Base-by-base conservation (phyloP, 23 tunicate genomes). In the Styela plicata region DNA sequence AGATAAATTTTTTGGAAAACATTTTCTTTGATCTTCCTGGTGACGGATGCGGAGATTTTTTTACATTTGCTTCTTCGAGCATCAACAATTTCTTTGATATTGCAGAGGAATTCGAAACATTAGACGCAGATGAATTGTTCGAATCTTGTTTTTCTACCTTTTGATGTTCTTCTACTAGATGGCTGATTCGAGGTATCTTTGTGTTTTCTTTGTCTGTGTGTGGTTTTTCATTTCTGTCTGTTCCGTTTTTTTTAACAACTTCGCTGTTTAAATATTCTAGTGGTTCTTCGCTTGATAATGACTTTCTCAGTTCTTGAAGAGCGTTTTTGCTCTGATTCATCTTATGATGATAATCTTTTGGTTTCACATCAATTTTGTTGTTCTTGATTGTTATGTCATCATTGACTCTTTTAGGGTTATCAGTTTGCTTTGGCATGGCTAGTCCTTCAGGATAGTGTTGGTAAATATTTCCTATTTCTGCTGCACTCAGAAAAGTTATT, bases 261-360 rank as follows among this genome's bases (percentile, higher is more conserved):
- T 44, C 13, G 57, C 57, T 44, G 13, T 44, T 44, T 13, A 44
- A 13, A 44, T 44, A 44, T 30, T 71, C 77, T 3, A 31, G 5
- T 21, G 24, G 24, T 22, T 25, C 33, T 21, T 71, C 77, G 5
- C 33, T 29, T 31, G 77, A 71, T 71, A 71, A 71, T 22, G 77
- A 71, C 17, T 71, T 71, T 71, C 33, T 26, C 16, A 71, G 35
- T 31, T 71, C 77, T 71, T 71, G 36, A 71, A 71, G 77, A 3
- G 32, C 33, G 3, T 71, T 71, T 31, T 29, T 71, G 34, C 77
- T 71, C 33, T 71, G 35, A 16, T 28, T 33, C 24, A 71, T 31
- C 26, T 71, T 71, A 33, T 33, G 17, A 3, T 71, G 77, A 27
- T 71, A 71, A 10, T 71, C 77, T n/a, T 24, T 71, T 29, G 36